Base-by-base conservation (phyloP, 53 echinoderm and acorn worm genomes). In the Holothuria leucospilota region DNA sequence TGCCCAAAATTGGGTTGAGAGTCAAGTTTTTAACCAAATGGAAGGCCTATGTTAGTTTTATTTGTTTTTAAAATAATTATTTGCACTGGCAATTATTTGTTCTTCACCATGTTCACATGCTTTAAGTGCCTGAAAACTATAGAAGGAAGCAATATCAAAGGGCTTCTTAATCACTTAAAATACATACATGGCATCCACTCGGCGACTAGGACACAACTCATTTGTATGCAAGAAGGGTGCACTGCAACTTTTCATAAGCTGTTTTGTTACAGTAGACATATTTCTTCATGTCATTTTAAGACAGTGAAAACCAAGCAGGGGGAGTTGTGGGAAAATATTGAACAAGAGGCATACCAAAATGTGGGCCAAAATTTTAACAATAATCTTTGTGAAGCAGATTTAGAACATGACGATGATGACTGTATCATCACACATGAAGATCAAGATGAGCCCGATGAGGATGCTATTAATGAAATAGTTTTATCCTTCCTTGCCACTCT, bases 171-270 rank as follows among this genome's bases (percentile, higher is more conserved):
- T 68, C 68, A 68, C 26, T 29, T 68, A 68, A 68, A 68, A 68
- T 68, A 68, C 68, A 68, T 68, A 25, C 68, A 68, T 68, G 68
- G 68, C 68, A 68, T 68, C 26, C 68, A 68, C 1, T 68, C 68
- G 26, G 68, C n/a, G 23, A 68, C n/a, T 25, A 68, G 68, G 26
- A 68, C n/a, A 68, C 21, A 68, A 11, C 68, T 68, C 20, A 24
- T 68, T 20, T 68, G 68, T 30, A 68, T 68, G 68, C 68, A 68
- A 24, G 68, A 68, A 20, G 25, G 25, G 5, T 68, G 68, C 68
- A n/a, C 20, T 68, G 68, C 68, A 68, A 68, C 68, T 68, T 68
- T 68, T 68, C 10, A 68, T 68, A 0, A 68, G 34, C 34, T 34
- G 34, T 34, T 34, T 34, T 34, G 34, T 34, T 34, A 34, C 3